Evolutionary conservation across 2,888 invertebrate genomes (phyloP).

Genomic region (Hypomecis atomaria): DNA sequence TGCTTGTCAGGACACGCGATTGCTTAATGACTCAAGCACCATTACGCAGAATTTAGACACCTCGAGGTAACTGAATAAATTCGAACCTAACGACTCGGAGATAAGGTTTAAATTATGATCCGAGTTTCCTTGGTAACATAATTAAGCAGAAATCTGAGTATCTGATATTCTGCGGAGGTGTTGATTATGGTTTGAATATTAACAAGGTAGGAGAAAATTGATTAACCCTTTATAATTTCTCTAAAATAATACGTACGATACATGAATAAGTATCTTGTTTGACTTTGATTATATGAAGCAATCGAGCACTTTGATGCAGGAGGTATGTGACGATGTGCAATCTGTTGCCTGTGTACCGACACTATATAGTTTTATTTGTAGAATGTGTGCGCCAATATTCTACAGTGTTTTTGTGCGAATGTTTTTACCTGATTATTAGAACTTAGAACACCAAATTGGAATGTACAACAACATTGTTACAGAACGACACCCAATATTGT

Average conservation of each 20-base stretch:
- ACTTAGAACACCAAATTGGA: too few relatives aligned
- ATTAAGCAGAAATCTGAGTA: background rate
- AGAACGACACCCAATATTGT: too few relatives aligned
- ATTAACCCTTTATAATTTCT: background rate
- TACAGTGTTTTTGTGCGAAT: too few relatives aligned
- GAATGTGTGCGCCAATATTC: too few relatives aligned
- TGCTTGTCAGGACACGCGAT: conserved; percentile 41
- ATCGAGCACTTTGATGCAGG: too few relatives aligned
- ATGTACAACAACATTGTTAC: too few relatives aligned
- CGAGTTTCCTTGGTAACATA: background rate
- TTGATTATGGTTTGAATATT: conserved; percentile 4
- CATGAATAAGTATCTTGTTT: background rate
- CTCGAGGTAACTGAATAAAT: background rate
- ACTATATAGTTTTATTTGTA: too few relatives aligned
- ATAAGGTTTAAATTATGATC: background rate
- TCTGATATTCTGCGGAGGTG: conserved; percentile 1
- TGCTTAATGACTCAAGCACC: conserved; percentile 42
- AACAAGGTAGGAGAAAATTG: background rate
- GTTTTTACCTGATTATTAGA: too few relatives aligned
- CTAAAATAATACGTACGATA: background rate
- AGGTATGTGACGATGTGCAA: too few relatives aligned
- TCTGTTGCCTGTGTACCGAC: too few relatives aligned
- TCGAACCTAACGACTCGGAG: background rate
- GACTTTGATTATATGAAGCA: too few relatives aligned
- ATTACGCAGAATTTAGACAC: conserved; percentile 29